These are phyloP conservation scores for Bombylius discolor DNA, from an alignment of 2,888 invertebrate species.

Conservation along the genomic window DNA sequence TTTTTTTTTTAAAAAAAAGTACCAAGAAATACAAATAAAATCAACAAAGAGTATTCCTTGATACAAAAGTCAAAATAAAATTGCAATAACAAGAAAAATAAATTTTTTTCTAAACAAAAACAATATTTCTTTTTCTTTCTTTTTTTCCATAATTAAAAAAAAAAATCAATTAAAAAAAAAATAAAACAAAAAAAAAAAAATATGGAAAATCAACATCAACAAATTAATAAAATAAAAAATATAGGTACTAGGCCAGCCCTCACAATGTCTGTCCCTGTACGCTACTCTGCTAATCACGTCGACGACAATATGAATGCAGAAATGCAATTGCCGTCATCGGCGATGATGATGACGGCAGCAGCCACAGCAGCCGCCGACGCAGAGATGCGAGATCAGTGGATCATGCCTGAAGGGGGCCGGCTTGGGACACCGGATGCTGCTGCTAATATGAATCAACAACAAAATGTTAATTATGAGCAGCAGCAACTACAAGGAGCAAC, in stretches of 20 bases:
- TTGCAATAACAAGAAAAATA: too few species aligned
- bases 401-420: conserved; percentile 42
- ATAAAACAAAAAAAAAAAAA: background rate
- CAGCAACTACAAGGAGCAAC: conserved; percentile 9
- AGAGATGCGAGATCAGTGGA: conserved; percentile 35
- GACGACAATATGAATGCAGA: conserved; percentile 33
- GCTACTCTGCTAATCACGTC: conserved; percentile 37
- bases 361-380: conserved; percentile 31
- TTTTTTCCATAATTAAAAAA: too few species aligned
- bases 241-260: conserved; percentile 40
- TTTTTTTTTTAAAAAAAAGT: too few species aligned
- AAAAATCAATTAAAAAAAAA: background rate
- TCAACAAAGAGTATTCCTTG: too few species aligned
- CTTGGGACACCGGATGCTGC: conserved; percentile 51
- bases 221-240: background rate
- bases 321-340: conserved; percentile 22
- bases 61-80: too few species aligned
- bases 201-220: background rate
- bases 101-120: too few species aligned
- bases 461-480: conserved; percentile 17
- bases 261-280: conserved; percentile 39
- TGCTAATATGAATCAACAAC: conserved; percentile 27
- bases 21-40: too few species aligned
- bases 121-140: too few species aligned
- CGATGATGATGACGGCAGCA: conserved; percentile 27